Conservation (phyloP, 2,113 vertebrate species). For the Prochilodus magdalenae region DNA sequence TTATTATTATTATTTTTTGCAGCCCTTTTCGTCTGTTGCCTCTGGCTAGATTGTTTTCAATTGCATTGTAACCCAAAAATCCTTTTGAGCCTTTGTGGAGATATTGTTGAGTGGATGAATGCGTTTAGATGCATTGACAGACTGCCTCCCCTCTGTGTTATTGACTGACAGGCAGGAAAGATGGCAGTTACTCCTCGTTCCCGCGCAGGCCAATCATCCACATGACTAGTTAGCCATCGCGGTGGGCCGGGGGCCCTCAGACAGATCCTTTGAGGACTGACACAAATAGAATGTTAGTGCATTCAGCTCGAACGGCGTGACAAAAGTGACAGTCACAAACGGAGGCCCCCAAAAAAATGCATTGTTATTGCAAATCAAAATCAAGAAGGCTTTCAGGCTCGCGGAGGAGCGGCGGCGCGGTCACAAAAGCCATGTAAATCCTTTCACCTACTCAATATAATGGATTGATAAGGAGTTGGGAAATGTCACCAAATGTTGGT, state of each 20-base stretch:
- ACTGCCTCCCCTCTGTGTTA: conserved; percentile 38
- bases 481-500: background rate
- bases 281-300: conserved; percentile 62
- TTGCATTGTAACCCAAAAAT: conserved; percentile 34
- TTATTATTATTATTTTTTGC: too few relatives aligned
- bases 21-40: conserved; percentile 7
- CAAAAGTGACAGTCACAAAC: conserved; percentile 56
- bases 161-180: conserved; percentile 56
- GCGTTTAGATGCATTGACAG: conserved; percentile 50
- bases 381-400: conserved; percentile 1
- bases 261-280: conserved; percentile 57
- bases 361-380: conserved; percentile 53
- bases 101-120: conserved; percentile 50
- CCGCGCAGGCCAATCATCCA: conserved; percentile 61
- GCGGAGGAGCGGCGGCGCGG: conserved; percentile 14
- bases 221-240: conserved; percentile 63
- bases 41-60: conserved; percentile 17
- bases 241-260: conserved; percentile 47
- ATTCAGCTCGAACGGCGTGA: conserved; percentile 57
- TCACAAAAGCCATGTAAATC: conserved; percentile 8
- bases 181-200: conserved; percentile 55
- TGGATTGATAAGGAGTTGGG: background rate
- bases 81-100: conserved; percentile 27
- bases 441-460: conserved; percentile 2
- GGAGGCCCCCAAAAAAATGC: background rate